phyloP scores from a whole-genome alignment of 2,113 vertebrate species.

The Cynopterus brachyotis region DNA sequence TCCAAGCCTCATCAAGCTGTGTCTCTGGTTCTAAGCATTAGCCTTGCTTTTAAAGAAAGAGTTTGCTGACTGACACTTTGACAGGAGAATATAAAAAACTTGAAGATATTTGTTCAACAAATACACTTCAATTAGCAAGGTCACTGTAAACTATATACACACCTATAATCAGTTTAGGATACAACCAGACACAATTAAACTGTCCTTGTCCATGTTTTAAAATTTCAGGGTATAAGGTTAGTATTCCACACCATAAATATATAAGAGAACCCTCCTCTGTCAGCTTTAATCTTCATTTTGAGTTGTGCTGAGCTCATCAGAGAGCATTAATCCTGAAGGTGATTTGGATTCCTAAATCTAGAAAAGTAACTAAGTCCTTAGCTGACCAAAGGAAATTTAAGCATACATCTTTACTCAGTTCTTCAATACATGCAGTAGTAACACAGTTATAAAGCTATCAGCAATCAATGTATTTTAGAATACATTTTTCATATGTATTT shows the following conservation, averaged over 20 bases:
- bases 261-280: neutral
- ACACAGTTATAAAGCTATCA: neutral
- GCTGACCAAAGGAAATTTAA: neutral
- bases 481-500: no score
- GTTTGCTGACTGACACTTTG: neutral
- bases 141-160: neutral
- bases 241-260: neutral
- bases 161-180: neutral
- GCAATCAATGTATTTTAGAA: no score
- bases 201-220: neutral
- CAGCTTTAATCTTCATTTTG: neutral
- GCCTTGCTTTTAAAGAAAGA: neutral
- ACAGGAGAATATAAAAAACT: neutral
- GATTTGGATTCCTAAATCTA: slow-evolving; percentile 23
- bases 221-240: neutral
- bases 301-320: neutral
- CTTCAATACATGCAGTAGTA: neutral
- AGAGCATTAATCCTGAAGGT: neutral
- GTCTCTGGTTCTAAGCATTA: neutral
- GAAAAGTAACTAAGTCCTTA: neutral
- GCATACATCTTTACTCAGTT: neutral
- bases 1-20: neutral
- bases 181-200: neutral
- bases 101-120: neutral
- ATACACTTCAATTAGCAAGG: neutral